phyloP scores from a whole-genome alignment of 2,797 vertebrate genomes.

The Carapus acus region DNA sequence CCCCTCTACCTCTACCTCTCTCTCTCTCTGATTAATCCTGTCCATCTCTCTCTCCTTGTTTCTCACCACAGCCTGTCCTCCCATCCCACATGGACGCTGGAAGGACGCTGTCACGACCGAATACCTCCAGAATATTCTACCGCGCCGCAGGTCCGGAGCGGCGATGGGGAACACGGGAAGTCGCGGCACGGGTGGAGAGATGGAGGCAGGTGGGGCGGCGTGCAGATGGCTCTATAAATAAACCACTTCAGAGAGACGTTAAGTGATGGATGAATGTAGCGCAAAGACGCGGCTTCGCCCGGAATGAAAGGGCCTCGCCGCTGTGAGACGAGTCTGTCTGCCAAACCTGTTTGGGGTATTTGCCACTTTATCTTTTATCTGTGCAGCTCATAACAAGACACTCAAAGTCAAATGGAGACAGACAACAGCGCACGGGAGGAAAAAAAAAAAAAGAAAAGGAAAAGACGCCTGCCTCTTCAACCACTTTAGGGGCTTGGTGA shows the following conservation, averaged over 20 bases:
- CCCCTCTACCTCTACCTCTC: conserved; percentile 17
- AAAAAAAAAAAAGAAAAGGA: conserved; percentile 4
- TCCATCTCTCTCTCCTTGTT: background rate
- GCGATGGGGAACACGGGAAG: conserved; percentile 12
- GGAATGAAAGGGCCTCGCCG: conserved; percentile 22
- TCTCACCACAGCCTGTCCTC: too few species aligned
- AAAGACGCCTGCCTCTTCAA: background rate
- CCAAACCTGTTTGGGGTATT: background rate
- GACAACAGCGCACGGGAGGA: background rate
- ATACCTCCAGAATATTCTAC: conserved; percentile 54
- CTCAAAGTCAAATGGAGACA: background rate
- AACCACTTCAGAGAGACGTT: conserved; percentile 36
- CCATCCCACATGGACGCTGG: conserved; percentile 28
- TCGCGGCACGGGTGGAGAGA: conserved; percentile 18
- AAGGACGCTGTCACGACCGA: conserved; percentile 39
- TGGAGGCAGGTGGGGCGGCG: conserved; percentile 30
- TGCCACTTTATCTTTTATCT: background rate
- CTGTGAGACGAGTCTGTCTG: conserved; percentile 9
- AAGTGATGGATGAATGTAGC: conserved; percentile 26
- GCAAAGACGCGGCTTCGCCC: conserved; percentile 28
- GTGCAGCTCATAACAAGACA: background rate
- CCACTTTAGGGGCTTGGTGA: too few species aligned
- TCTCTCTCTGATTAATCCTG: conserved; percentile 3
- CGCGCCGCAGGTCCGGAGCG: conserved; percentile 37
- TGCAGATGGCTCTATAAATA: conserved; percentile 61